These are phyloP conservation scores for Tipula confusa DNA, from an alignment of 2,888 invertebrate genomes.

Conservation along the genomic window DNA sequence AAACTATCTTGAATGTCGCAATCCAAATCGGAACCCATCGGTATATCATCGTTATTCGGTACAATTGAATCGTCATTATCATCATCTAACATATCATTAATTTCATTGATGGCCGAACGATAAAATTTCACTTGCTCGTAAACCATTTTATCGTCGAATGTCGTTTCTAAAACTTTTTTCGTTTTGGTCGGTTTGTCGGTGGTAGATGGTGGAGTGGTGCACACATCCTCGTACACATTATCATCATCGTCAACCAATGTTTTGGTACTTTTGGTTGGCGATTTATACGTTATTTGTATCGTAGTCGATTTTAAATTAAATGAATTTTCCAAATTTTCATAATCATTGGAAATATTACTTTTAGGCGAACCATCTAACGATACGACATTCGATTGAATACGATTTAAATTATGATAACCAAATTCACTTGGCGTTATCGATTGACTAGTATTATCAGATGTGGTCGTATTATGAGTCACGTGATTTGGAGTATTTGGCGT, in stretches of 20 bases:
- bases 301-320: constrained; percentile 56
- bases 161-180: constrained; percentile 54
- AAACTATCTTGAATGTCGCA: constrained; percentile 38
- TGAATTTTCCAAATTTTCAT: constrained; percentile 41
- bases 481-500: constrained; percentile 42
- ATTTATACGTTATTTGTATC: constrained; percentile 67
- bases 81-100: constrained; percentile 57
- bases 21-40: constrained; percentile 37
- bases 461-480: constrained; percentile 43
- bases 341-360: constrained; percentile 42
- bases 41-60: constrained; percentile 37
- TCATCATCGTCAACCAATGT: constrained; percentile 53
- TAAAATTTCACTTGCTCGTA: constrained; percentile 76
- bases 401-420: constrained; percentile 49
- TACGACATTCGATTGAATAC: constrained; percentile 46
- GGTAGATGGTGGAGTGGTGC: constrained; percentile 34
- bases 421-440: constrained; percentile 50
- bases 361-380: constrained; percentile 48
- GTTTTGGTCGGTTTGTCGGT: constrained; percentile 27
- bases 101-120: constrained; percentile 67
- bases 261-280: constrained; percentile 50
- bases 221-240: constrained; percentile 51
- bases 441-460: constrained; percentile 50
- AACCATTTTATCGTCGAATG: constrained; percentile 55
- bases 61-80: constrained; percentile 32